phyloP scores from a whole-genome alignment of 2,797 vertebrate genomes.

The Spinus olivaceus region DNA sequence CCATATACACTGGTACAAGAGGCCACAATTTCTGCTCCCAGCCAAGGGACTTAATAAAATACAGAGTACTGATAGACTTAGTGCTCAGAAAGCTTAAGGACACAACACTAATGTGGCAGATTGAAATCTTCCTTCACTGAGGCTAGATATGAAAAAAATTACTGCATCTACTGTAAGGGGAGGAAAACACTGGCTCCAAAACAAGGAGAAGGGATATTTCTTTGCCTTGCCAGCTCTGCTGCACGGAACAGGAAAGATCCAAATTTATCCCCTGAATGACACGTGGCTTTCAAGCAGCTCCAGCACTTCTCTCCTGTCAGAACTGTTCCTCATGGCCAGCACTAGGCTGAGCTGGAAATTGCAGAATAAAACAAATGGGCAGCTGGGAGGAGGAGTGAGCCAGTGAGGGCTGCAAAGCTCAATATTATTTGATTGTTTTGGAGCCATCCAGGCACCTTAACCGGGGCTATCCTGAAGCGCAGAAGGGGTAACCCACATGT shows the following conservation, averaged over 20 bases:
- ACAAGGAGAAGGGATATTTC: not conserved
- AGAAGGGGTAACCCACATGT: not conserved
- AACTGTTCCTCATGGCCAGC: not conserved
- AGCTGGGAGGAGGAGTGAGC: not conserved
- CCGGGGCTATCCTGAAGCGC: not conserved
- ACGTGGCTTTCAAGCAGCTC: not conserved
- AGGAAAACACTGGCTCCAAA: not conserved
- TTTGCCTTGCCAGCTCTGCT: not conserved
- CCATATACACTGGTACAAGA: not conserved
- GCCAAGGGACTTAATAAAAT: not conserved
- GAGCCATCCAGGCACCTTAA: not conserved
- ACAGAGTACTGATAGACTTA: not conserved
- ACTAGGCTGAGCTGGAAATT: not conserved
- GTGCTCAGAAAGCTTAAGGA: not conserved
- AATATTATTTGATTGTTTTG: accelerated
- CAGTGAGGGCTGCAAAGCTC: not conserved
- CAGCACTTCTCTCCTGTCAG: not conserved
- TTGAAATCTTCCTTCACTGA: not conserved
- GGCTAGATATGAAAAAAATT: not conserved
- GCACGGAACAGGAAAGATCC: not conserved
- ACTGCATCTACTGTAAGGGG: not conserved
- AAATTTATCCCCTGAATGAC: not conserved
- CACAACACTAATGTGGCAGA: not conserved
- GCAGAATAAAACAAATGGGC: not conserved
- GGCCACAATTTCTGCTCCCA: not conserved